Percentiles rank a stretch among this genome's conserved stretches.
Evolutionary conservation across 2,113 vertebrate species (phyloP).

Genomic region (Stictonetta naevosa): DNA sequence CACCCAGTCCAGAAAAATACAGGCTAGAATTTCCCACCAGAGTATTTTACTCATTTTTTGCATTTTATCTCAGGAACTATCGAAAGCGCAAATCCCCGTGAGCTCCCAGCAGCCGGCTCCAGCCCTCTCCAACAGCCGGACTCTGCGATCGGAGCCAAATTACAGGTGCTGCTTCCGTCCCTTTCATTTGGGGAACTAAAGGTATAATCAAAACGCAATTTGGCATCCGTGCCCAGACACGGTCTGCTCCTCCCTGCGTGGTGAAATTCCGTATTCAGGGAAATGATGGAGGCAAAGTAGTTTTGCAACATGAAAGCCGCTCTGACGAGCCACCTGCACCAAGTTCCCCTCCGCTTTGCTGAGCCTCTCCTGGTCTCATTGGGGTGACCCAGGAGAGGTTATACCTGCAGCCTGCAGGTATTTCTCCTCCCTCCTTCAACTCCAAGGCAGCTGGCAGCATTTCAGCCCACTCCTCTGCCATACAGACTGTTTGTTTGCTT

Average conservation of each 20-base stretch:
- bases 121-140: background rate
- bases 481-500: background rate
- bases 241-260: background rate
- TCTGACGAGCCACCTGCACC: background rate
- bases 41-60: background rate
- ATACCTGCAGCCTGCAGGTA: background rate
- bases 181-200: background rate
- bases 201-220: background rate
- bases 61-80: background rate
- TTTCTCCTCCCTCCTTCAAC: rapidly evolving
- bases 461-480: background rate
- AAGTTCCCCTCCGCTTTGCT: background rate
- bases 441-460: rapidly evolving
- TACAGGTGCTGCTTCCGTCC: background rate
- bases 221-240: background rate
- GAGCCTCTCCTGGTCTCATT: background rate
- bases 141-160: background rate
- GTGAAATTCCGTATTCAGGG: background rate
- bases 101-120: background rate
- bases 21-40: background rate
- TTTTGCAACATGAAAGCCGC: background rate
- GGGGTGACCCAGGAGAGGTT: background rate
- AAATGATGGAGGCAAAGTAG: background rate
- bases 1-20: background rate
- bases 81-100: background rate